Base-by-base conservation (phyloP, 2,113 vertebrate genomes). In the Brienomyrus longianalis region DNA sequence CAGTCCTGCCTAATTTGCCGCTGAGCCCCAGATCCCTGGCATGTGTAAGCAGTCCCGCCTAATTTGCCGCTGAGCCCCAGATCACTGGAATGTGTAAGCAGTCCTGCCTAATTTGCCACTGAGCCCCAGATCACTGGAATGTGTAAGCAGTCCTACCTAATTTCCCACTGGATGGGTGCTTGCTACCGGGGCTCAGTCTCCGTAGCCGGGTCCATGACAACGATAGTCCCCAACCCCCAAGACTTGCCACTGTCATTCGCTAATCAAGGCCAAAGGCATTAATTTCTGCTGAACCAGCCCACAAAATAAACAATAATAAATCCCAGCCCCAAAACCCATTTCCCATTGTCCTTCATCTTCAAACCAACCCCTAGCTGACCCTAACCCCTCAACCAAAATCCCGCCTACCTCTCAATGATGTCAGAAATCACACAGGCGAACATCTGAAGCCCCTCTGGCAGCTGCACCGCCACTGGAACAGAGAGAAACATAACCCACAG, bases 391-490 rank as follows among this genome's bases (percentile, higher is more conserved):
- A n/a, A n/a, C 8, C 13, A 8, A 39, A 43, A 51, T 23, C 31
- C 88, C 2, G 27, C 96, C 93, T 95, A 99, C 98, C 97, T 96
- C 91, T 99, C 98, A 45, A 99, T 94, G 94, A 99, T 99, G 94
- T 99, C 98, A 3, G 96, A 96, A 8, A 99, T 97, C 92, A 97
- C 96, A 92, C 98, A 99, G 90, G 98, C 97, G 0, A 99, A 99
- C 97, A 99, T 97, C 92, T 99, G 98, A 89, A 99, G 97, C 51
- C 98, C 98, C 92, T 99, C 98, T 0, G 98, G 98, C 96, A 99
- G 97, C 95, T 99, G 98, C 92, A 99, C 93, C 77, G 98, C 98
- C 94, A 99, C 98, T 99, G 94, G 47, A 90, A 90, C 13, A 89
- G 47, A 92, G 59, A 89, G 3, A 17, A 85, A 45, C 23, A 83